Base-by-base conservation (phyloP, 2,888 invertebrate genomes). In the Zaprionus bogoriensis region DNA sequence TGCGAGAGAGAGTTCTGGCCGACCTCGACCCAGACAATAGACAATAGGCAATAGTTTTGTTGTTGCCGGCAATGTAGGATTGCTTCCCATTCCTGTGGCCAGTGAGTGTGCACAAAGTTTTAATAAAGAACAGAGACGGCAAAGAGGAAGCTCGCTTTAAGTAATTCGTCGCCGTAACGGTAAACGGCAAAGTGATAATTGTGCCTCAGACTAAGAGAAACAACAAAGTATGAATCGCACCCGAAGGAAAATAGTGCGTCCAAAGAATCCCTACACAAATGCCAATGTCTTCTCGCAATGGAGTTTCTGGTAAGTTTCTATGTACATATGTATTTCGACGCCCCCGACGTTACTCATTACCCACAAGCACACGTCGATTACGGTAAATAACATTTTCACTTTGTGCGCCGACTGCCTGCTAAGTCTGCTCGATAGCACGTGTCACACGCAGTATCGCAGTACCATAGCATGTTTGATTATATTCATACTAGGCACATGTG, bases 211-310 rank as follows among this genome's bases (percentile, higher is more conserved):
- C 38, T 10, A 12, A 47, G 48, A 6, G 17, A 42, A 30, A 19
- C n/a, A 32, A 45, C 19, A 63, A 64, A 78, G 63, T 63, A 90
- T 90, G 90, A 90, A 90, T 87, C 87, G 90, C 67, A 90, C 89
- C 71, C 88, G 88, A 74, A 83, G 83, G 92, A 93, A 86, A 91
- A 91, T 64, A 89, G 92, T 77, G 89, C 92, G 82, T 89, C 91
- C 88, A 46, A 83, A 87, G 74, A 94, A 95, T 91, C 95, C 95
- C 2, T 92, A 93, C 66, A 93, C 94, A 80, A 92, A 84, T 4
- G 94, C 95, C 2, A 94, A 93, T 88, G 75, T 92, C 14, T 75
- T 95, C 20, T 95, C 95, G 3, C 92, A 93, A 69, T 90, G 94
- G 77, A 93, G 93, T 63, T 95, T 93, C 89, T 93, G 94, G 95